Evolutionary conservation across 2,797 vertebrate genomes (phyloP).

Genomic region (Gila robusta): DNA sequence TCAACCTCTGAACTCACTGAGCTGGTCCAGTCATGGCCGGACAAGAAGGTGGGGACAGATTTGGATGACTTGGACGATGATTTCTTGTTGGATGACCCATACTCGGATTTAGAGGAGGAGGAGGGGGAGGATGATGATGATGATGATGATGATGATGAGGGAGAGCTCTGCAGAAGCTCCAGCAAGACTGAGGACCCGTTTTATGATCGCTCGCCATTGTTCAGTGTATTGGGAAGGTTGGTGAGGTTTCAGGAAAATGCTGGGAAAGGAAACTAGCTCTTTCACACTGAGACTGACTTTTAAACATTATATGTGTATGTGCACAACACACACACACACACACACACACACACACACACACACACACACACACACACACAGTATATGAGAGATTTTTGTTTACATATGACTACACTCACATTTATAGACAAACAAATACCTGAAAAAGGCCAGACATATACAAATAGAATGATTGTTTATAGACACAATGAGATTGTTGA

Average conservation of each 20-base stretch:
- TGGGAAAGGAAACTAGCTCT: constrained; percentile 98
- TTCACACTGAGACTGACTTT: constrained; percentile 85
- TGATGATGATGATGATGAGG: constrained; percentile 80
- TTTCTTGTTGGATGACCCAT: constrained; percentile 94
- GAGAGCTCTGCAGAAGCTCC: constrained; percentile 79
- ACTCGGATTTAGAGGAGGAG: constrained; percentile 81
- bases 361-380: not conserved
- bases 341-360: not conserved
- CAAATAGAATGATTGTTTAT: not conserved
- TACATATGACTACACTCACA: not conserved
- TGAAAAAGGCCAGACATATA: not conserved
- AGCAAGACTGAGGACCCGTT: constrained; percentile 97
- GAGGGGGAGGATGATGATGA: constrained; percentile 61
- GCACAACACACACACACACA: not conserved
- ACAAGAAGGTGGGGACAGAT: constrained; percentile 90
- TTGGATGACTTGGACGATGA: constrained; percentile 87
- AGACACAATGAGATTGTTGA: not conserved
- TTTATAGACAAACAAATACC: not conserved
- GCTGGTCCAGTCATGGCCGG: constrained; percentile 91
- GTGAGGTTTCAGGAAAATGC: constrained; percentile 98
- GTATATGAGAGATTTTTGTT: not conserved
- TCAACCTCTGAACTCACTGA: constrained; percentile 97
- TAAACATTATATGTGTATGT: not conserved
- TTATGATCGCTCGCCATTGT: constrained; percentile 99
- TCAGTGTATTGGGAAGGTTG: constrained; percentile 99